These are phyloP conservation scores for Octopus sinensis DNA, from an alignment of 1,140 invertebrate genomes.

Conservation along the genomic window DNA sequence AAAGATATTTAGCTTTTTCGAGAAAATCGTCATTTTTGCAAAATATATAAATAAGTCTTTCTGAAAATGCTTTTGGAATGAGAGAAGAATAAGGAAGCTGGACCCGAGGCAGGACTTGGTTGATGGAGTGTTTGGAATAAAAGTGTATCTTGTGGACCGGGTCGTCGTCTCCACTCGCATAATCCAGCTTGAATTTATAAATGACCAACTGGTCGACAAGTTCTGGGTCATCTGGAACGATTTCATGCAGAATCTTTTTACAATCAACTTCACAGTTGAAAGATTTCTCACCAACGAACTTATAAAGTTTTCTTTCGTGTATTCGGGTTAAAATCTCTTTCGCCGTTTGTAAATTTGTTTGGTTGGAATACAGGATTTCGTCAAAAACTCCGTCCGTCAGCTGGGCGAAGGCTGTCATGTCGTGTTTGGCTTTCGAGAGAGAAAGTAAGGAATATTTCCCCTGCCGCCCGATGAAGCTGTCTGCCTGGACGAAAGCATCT, in stretches of 20 bases:
- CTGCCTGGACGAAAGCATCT: constrained; percentile 32
- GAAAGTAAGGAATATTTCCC: constrained; percentile 4
- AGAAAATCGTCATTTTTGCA: background rate
- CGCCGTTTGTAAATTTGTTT: constrained; percentile 24
- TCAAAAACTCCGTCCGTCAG: constrained; percentile 38
- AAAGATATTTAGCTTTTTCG: background rate
- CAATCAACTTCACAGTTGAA: background rate
- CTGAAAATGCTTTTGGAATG: background rate
- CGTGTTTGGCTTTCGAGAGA: constrained; percentile 36
- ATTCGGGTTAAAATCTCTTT: constrained; percentile 30
- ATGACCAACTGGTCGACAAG: background rate
- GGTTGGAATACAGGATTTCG: constrained; percentile 31
- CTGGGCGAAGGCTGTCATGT: constrained; percentile 42
- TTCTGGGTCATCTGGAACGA: background rate
- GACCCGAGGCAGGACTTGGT: background rate
- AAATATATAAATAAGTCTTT: background rate
- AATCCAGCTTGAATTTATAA: background rate
- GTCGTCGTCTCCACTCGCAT: background rate
- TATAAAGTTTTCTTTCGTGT: constrained; percentile 31
- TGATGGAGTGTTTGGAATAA: background rate
- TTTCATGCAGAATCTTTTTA: background rate
- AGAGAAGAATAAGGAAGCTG: background rate
- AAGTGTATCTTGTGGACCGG: background rate
- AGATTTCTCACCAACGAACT: constrained; percentile 34
- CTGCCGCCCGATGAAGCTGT: constrained; percentile 19